Evolutionary conservation across 2,797 vertebrate genomes (phyloP), one percentile per base, ranked within the genome.

Genomic region (Limosa lapponica): DNA sequence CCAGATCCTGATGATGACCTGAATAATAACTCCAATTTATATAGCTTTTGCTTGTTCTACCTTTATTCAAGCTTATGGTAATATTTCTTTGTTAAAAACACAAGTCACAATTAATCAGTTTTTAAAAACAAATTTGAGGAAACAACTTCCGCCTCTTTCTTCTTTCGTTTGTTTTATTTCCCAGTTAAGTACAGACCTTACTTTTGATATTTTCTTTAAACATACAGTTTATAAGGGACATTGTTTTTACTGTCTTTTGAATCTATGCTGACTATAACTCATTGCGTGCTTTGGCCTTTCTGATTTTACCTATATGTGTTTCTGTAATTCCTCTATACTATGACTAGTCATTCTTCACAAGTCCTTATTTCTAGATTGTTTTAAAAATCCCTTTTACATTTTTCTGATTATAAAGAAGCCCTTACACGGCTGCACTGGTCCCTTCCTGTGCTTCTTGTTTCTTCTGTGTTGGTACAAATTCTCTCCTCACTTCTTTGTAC

Each of bases 241-340:
- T 13, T 14, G 18, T 59, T 84, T 93, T 92, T 71, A 48, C 44
- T 74, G 37, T 52, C 49, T 92, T 84, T 67, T 59, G 6, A 71
- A 37, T 62, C 65, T 28, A 36, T 57, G 14, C 20, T 91, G 13
- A 64, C 37, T 94, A 7, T 82, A 92, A 64, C 11, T 58, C 61
- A 43, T 44, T 80, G 30, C 34, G 27, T 78, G 39, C 69, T 71
- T 89, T 81, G n/a, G 13, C 10, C 15, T 87, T 84, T 61, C 41
- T 93, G 81, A 83, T 96, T 95, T 90, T 82, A 89, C 34, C 65
- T 66, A 62, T 64, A 64, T 51, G 61, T 67, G 41, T 87, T 93
- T 67, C 28, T 87, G 27, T 55, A 87, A 64, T 90, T 87, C n/a
- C 17, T 78, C n/a, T 64, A 5, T 64, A 18, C 36, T 87, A 32